Percentiles rank a stretch among this genome's conserved stretches.
These are phyloP conservation scores for Cliona cf. orientalis DNA, from an alignment of 37 sponge, comb jelly and placozoan genomes.

Conservation along the genomic window DNA sequence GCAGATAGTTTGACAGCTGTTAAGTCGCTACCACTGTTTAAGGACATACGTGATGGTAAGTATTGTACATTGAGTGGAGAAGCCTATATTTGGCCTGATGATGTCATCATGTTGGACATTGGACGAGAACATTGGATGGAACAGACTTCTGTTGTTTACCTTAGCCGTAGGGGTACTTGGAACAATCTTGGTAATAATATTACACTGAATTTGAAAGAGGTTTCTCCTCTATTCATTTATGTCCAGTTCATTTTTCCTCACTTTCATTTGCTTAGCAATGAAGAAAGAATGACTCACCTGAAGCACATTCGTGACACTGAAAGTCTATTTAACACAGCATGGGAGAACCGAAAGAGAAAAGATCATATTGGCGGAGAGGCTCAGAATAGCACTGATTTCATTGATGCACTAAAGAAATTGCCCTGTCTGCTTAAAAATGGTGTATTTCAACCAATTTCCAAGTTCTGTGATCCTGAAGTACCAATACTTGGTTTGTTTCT, in stretches of 20 bases:
- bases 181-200: background rate
- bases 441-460: background rate
- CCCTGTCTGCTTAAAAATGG: constrained; percentile 9
- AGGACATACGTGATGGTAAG: background rate
- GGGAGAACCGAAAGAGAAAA: background rate
- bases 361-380: background rate
- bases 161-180: background rate
- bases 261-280: background rate
- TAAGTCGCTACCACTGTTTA: background rate
- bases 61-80: background rate
- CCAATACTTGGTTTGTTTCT: background rate
- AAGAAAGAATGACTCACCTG: constrained; percentile 6
- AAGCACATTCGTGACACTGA: constrained; percentile 6
- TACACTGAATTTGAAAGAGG: background rate
- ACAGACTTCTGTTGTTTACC: background rate
- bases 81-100: background rate
- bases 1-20: background rate
- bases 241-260: constrained; percentile 8
- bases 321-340: background rate
- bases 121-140: background rate
- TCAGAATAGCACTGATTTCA: background rate
- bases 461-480: constrained; percentile 17
- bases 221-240: background rate
- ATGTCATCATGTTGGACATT: background rate
- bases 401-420: background rate